Evolutionary conservation across 2,888 invertebrate genomes (phyloP), one percentile per base, ranked within the genome.

Genomic region (Amblyteles armatorius): DNA sequence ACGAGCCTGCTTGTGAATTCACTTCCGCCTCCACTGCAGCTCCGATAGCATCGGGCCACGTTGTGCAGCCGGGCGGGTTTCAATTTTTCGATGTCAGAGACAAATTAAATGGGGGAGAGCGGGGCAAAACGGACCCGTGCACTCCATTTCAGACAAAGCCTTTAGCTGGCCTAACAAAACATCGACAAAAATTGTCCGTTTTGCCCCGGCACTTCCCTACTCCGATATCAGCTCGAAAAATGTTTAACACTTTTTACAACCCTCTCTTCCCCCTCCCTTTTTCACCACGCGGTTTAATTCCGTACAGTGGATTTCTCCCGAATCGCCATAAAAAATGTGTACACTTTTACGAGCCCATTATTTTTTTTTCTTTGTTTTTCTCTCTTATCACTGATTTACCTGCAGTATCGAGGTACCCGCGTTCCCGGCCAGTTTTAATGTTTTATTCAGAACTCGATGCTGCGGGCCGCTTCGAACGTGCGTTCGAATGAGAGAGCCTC

Each of bases 21-120:
- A 81, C 81, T 84, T 84, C 84, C 84, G 81, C 78, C 84, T 84
- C 50, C 36, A 63, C 26, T 44, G 72, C 4, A 26, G 26, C 57
- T 1, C 22, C 26, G 26, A 57, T 57, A 57, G 26, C 57, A 57
- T 11, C 57, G 4, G 13, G 26, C 57, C 26, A 57, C 2, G 22
- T 26, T 26, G 26, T 57, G 26, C 22, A 26, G 57, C 26, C 57
- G 57, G 16, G 11, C 11, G 26, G 44, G 2, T 16, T 44, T 13
- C 3, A 13, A 44, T 13, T 44, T 11, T 44, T 44, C 44, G 16
- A 44, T 16, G 44, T 44, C 44, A 3, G 44, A 13, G 16, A 44
- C 13, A 44, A 44, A 44, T 44, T 44, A 3, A 16, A 44, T 16
- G 44, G 11, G 3, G 40, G 11, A 40, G 40, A 33, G 0, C 33